phyloP scores from a whole-genome alignment of 1,140 invertebrate species.

The Proctacanthus coquilletti region DNA sequence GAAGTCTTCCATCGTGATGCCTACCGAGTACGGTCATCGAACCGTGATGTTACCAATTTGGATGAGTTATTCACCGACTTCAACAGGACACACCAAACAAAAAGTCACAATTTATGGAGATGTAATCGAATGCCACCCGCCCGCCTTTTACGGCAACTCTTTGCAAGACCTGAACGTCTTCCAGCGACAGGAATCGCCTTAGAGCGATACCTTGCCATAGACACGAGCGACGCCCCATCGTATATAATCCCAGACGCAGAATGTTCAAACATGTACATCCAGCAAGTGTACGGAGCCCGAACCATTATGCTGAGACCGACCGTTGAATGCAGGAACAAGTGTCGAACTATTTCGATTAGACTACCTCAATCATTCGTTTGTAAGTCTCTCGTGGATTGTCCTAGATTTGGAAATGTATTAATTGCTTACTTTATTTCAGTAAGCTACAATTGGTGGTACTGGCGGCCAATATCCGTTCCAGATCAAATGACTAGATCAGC shows the following conservation, averaged over 20 bases:
- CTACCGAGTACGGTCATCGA: constrained; percentile 33
- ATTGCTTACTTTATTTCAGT: constrained; percentile 36
- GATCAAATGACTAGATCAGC: constrained; percentile 34
- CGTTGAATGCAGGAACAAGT: constrained; percentile 41
- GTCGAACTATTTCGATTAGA: constrained; percentile 41
- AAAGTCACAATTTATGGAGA: constrained; percentile 33
- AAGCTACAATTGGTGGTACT: constrained; percentile 67
- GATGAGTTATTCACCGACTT: constrained; percentile 27
- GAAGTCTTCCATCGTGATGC: constrained; percentile 36
- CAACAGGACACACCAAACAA: constrained; percentile 10
- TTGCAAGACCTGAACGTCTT: constrained; percentile 37
- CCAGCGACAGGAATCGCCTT: constrained; percentile 39
- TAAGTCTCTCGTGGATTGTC: constrained; percentile 34
- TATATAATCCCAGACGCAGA: constrained; percentile 51
- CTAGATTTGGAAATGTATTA: constrained; percentile 1
- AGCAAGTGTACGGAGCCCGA: constrained; percentile 44
- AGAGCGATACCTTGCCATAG: constrained; percentile 50
- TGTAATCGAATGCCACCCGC: constrained; percentile 47
- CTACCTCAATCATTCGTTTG: constrained; percentile 44
- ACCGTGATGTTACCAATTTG: constrained; percentile 23
- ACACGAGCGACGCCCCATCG: constrained; percentile 38
- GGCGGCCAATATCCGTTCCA: constrained; percentile 49
- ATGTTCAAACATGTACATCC: constrained; percentile 51
- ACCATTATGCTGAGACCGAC: constrained; percentile 48
- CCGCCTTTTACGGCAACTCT: constrained; percentile 41